phyloP scores from a whole-genome alignment of 2,888 invertebrate species.

The Stenichneumon culpator region DNA sequence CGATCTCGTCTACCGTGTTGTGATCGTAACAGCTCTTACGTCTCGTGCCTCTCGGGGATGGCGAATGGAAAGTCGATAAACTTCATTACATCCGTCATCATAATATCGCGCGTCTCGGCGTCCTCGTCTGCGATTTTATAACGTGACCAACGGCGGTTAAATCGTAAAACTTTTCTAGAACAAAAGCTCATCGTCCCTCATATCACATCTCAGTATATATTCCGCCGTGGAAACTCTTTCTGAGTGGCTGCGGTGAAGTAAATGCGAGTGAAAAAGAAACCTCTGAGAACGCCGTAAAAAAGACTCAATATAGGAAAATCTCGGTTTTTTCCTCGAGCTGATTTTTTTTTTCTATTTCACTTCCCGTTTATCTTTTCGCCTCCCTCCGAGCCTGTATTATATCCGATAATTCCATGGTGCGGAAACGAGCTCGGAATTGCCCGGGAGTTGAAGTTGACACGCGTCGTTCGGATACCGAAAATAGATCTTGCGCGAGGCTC shows the following conservation, averaged over 20 bases:
- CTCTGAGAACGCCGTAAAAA: background rate
- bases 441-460: background rate
- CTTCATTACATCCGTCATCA: slow-evolving; percentile 8
- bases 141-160: slow-evolving; percentile 2
- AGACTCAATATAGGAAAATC: background rate
- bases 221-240: background rate
- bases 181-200: slow-evolving; percentile 22
- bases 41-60: background rate
- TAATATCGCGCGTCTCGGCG: background rate
- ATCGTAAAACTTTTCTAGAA: slow-evolving; percentile 16
- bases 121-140: background rate
- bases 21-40: background rate
- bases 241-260: background rate
- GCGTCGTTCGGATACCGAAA: background rate
- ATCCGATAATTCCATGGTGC: background rate
- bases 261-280: background rate
- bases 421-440: slow-evolving; percentile 2
- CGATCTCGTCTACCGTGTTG: background rate
- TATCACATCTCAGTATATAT: background rate
- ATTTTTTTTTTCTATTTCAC: background rate
- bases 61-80: background rate
- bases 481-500: slow-evolving; percentile 13
- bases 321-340: background rate
- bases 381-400: too few species aligned
- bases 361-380: background rate